Conservation (phyloP, 2,113 vertebrate species). For the Theristicus caerulescens region DNA sequence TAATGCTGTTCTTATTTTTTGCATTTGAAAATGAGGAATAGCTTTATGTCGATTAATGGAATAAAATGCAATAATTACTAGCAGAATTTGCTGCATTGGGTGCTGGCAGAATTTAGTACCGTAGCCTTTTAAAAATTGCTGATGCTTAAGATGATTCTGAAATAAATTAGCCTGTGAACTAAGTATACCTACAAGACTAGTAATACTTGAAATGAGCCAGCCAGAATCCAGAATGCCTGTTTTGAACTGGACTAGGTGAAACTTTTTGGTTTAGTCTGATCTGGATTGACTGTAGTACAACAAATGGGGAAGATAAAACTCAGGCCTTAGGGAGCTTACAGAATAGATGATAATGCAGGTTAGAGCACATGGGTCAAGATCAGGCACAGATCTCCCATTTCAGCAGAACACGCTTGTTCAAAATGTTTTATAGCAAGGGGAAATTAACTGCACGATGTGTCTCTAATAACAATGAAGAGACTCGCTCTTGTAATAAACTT, state of each 20-base stretch:
- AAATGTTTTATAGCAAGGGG: neutral
- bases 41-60: neutral
- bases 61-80: neutral
- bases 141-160: neutral
- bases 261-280: neutral
- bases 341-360: neutral
- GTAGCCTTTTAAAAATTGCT: neutral
- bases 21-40: neutral
- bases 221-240: neutral
- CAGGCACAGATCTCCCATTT: neutral
- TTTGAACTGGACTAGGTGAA: neutral
- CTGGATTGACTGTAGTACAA: neutral
- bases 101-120: neutral
- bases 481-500: neutral
- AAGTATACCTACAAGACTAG: neutral
- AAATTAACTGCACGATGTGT: neutral
- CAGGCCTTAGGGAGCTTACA: neutral
- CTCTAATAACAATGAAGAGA: neutral
- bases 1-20: neutral
- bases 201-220: neutral
- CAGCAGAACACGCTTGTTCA: neutral
- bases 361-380: neutral
- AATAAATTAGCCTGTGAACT: neutral
- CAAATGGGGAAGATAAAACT: neutral
- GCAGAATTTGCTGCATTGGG: neutral